Evolutionary conservation across 2,888 invertebrate genomes (phyloP).

Genomic region (Tipula confusa): DNA sequence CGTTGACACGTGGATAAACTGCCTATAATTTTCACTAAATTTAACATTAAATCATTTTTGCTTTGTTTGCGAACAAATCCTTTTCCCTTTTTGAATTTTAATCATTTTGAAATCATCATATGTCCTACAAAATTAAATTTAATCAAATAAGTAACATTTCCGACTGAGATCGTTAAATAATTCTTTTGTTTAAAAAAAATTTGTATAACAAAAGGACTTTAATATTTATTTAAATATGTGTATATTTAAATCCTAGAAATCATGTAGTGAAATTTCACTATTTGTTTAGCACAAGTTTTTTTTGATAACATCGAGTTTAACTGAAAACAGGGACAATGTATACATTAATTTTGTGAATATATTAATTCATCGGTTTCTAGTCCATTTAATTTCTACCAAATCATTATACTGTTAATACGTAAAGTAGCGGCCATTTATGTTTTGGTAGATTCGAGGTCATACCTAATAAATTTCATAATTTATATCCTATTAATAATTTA

Average conservation of each 20-base stretch:
- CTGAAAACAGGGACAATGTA: background rate
- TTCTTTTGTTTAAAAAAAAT: conserved; percentile 3
- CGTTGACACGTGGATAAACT: conserved; percentile 9
- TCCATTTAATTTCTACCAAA: background rate
- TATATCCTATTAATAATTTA: no score
- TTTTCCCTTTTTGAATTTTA: background rate
- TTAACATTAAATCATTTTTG: background rate
- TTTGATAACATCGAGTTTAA: background rate
- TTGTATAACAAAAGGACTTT: background rate
- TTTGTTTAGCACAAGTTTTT: background rate
- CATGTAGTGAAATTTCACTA: background rate
- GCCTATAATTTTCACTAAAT: background rate
- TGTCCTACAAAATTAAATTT: background rate
- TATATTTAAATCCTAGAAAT: background rate
- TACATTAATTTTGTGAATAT: background rate
- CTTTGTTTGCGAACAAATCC: background rate
- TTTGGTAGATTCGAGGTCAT: no score
- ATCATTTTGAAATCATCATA: background rate
- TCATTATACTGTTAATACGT: background rate
- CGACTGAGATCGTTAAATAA: conserved; percentile 9
- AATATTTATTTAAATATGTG: background rate
- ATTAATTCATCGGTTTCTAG: background rate
- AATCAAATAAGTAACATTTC: conserved; percentile 20
- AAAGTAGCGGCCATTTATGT: no score
- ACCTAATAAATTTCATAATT: no score